Evolutionary conservation across 1,140 invertebrate genomes (phyloP), one percentile per base, ranked within the genome.

Genomic region (Calliphora vicina): DNA sequence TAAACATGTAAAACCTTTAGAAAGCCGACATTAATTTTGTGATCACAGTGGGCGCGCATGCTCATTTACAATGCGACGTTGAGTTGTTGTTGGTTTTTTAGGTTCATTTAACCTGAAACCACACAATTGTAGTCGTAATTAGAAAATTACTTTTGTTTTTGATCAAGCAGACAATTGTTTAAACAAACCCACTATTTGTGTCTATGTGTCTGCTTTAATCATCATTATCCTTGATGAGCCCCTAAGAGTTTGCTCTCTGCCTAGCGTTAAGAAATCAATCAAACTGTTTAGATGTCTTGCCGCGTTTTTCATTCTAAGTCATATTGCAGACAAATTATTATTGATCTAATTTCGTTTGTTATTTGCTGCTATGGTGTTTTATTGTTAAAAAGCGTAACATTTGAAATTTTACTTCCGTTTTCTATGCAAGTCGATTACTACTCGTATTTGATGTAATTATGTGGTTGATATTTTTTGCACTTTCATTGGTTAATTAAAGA

Each of bases 391-490:
- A 35, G 72, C 72, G 72, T 74, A 74, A 74, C 72, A 74, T 74
- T 74, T 35, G 26, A 35, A 74, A 74, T 35, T 74, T 74, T 74
- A 74, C 72, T 74, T 74, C 72, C 72, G 72, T 74, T 74, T 35
- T 74, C 45, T n/a, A n/a, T n/a, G 45, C 15, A 17, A 12, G 8
- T 74, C n/a, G 72, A 35, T 17, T 27, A 0, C 20, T 23, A 74
- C n/a, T n/a, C n/a, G n/a, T n/a, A n/a, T n/a, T 74, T 17, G 27
- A n/a, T n/a, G 20, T 74, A 74, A 74, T 74, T 74, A 35, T 29
- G 72, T 74, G 72, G 72, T 74, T 17, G 17, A 74, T 74, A 74
- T 74, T 74, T 35, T 74, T 74, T 74, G 72, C 72, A 74, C 72
- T 74, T 74, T 74, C 27, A 74, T 74, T 74, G 26, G 72, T 17